phyloP scores from a whole-genome alignment of 2,888 invertebrate genomes.

The Branchipolynoe longqiensis region DNA sequence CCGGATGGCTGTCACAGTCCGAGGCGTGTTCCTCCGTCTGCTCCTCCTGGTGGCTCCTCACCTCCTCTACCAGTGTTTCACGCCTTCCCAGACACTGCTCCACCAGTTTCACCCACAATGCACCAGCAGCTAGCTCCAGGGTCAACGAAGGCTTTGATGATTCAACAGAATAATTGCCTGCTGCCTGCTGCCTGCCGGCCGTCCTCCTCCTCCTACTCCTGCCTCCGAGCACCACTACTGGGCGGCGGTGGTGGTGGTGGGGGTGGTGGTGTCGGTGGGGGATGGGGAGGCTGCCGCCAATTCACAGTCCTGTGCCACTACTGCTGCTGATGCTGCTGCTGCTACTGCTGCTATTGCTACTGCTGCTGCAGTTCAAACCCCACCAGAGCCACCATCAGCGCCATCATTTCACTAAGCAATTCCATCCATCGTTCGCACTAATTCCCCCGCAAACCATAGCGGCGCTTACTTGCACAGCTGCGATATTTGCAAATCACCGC shows the following conservation, averaged over 20 bases:
- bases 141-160: too few species aligned
- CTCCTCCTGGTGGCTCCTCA: too few species aligned
- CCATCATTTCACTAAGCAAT: too few species aligned
- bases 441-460: too few species aligned
- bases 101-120: neutral
- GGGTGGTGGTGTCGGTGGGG: neutral
- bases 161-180: slow-evolving; percentile 5
- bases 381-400: too few species aligned
- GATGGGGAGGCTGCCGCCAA: neutral
- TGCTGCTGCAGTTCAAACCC: neutral
- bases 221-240: too few species aligned
- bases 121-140: neutral
- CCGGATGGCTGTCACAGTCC: too few species aligned
- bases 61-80: too few species aligned
- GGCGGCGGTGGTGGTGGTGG: neutral
- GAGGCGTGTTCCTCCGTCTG: too few species aligned
- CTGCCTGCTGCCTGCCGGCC: neutral
- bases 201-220: neutral
- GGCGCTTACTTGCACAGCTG: too few species aligned
- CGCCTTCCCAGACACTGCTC: neutral
- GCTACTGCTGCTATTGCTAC: slow-evolving; percentile 13
- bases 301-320: neutral
- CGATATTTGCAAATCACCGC: too few species aligned
- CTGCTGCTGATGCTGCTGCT: slow-evolving; percentile 20
- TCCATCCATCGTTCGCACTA: too few species aligned